Percentiles rank a stretch among this genome's conserved stretches.
Evolutionary conservation across 1,140 invertebrate species (phyloP).

Genomic region (Bombyx mandarina): DNA sequence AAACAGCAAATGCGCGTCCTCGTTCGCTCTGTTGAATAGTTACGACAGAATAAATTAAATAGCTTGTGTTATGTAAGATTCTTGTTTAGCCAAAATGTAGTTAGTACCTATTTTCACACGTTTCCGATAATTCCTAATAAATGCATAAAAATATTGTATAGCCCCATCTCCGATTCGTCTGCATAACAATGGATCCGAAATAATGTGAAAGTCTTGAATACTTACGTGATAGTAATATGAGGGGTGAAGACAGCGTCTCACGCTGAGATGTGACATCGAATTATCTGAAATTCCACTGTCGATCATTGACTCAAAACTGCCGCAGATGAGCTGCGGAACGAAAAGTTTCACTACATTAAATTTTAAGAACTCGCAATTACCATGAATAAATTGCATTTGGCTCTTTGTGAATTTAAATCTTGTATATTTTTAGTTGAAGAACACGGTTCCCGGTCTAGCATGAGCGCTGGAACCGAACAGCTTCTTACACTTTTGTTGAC

Average conservation of each 20-base stretch:
- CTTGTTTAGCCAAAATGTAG: slow-evolving; percentile 9
- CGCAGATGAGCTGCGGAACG: slow-evolving; percentile 44
- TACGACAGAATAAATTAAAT: slow-evolving; percentile 12
- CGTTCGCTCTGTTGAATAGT: slow-evolving; percentile 6
- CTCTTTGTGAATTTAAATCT: too few species aligned
- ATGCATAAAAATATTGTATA: not conserved
- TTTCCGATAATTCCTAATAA: slow-evolving; percentile 13
- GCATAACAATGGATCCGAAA: too few species aligned
- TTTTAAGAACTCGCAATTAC: not conserved
- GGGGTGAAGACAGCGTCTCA: slow-evolving; percentile 48
- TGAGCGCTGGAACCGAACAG: too few species aligned
- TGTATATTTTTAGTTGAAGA: too few species aligned
- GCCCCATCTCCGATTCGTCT: too few species aligned
- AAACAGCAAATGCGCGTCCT: slow-evolving; percentile 1
- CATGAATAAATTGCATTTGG: too few species aligned
- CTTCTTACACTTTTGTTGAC: too few species aligned
- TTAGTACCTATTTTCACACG: slow-evolving; percentile 12
- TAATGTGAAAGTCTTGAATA: slow-evolving; percentile 14
- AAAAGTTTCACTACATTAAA: slow-evolving; percentile 1
- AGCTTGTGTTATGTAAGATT: slow-evolving; percentile 11
- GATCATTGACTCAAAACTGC: slow-evolving; percentile 39
- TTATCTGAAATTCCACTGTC: slow-evolving; percentile 39
- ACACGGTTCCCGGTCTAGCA: too few species aligned
- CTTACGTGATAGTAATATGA: slow-evolving; percentile 62
- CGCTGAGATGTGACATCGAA: slow-evolving; percentile 33